phyloP scores from a whole-genome alignment of 1,140 invertebrate species.

The Drosophila lacteicornis region DNA sequence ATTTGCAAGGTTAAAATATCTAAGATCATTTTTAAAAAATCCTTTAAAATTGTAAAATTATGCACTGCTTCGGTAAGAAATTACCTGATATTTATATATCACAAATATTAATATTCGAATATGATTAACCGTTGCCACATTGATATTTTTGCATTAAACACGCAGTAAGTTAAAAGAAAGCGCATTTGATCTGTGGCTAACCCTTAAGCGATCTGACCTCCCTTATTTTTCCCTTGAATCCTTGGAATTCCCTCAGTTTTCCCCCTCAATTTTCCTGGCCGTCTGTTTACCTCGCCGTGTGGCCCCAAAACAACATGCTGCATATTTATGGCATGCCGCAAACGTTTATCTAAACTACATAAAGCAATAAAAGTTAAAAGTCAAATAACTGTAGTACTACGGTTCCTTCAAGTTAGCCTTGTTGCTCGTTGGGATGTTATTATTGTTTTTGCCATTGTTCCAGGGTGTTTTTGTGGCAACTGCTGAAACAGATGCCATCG shows the following conservation, averaged over 20 bases:
- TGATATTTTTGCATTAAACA: neutral
- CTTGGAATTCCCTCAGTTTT: conserved; percentile 2
- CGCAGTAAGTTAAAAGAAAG: neutral
- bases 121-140: neutral
- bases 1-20: neutral
- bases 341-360: conserved; percentile 83
- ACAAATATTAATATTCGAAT: too few relatives aligned
- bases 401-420: conserved; percentile 55
- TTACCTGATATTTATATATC: too few relatives aligned
- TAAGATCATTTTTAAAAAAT: neutral
- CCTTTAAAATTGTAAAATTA: too few relatives aligned
- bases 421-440: conserved; percentile 43
- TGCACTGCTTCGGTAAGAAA: too few relatives aligned
- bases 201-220: neutral
- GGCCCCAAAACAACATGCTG: conserved; percentile 36
- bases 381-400: conserved; percentile 72
- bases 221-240: conserved; percentile 8
- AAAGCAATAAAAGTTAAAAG: conserved; percentile 83
- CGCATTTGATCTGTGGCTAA: neutral
- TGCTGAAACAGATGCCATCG: conserved; percentile 41
- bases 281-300: conserved; percentile 33
- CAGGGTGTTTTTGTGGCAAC: conserved; percentile 48
- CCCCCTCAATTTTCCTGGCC: conserved; percentile 18
- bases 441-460: conserved; percentile 48
- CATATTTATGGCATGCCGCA: conserved; percentile 82